A percentile compares a stretch with the other conserved stretches of the same genome.
These are phyloP conservation scores for Girardia tigrina DNA, from an alignment of 2,888 invertebrate species.

Conservation along the genomic window DNA sequence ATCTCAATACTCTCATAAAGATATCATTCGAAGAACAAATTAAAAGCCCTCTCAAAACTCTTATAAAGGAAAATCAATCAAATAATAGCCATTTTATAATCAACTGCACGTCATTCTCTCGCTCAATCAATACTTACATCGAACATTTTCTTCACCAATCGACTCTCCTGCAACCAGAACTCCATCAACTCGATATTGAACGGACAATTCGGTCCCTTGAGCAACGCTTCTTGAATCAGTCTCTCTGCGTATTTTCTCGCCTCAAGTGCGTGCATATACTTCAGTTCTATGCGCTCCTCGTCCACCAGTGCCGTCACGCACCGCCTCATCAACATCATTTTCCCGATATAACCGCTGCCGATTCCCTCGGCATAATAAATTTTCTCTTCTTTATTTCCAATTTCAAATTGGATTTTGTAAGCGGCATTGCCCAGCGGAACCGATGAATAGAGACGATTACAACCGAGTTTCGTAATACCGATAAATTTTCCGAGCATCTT, in stretches of 20 bases:
- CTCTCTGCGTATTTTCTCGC: slow-evolving; percentile 8
- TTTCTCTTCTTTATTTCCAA: slow-evolving; percentile 1
- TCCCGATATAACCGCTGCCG: not conserved
- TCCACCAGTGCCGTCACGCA: not conserved
- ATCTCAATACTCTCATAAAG: too few relatives aligned
- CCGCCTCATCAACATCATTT: not conserved
- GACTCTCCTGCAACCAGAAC: not conserved
- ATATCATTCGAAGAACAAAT: too few relatives aligned
- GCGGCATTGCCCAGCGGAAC: not conserved
- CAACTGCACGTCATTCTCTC: too few relatives aligned
- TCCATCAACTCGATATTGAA: not conserved
- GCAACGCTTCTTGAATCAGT: slow-evolving; percentile 12
- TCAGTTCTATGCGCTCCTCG: not conserved
- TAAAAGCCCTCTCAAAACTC: too few relatives aligned
- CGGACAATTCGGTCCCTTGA: not conserved
- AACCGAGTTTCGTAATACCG: not conserved
- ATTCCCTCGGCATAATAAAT: slow-evolving; percentile 7
- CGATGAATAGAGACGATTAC: not conserved
- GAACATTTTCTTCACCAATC: slow-evolving; percentile 9
- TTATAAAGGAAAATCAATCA: too few relatives aligned
- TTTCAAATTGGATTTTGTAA: not conserved
- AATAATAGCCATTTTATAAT: too few relatives aligned
- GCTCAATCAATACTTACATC: too few relatives aligned
- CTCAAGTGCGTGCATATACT: not conserved
- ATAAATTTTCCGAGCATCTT: not conserved